These are phyloP conservation scores for Globodera rostochiensis DNA, from an alignment of 1,140 invertebrate species.

Conservation along the genomic window DNA sequence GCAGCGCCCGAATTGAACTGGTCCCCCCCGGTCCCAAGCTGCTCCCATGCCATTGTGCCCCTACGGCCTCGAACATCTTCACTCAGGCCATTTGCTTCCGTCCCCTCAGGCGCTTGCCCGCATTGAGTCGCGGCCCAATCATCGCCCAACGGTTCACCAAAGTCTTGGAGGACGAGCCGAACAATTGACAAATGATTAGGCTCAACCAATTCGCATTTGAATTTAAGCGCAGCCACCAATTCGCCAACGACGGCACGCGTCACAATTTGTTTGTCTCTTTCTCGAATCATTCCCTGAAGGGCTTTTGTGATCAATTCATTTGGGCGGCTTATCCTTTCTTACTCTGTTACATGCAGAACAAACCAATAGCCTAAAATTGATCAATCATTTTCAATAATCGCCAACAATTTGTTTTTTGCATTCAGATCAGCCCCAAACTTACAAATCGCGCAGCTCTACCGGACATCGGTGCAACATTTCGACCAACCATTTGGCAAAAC, in stretches of 20 bases:
- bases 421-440: background rate
- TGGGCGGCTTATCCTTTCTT: background rate
- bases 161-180: constrained; percentile 76
- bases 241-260: constrained; percentile 88
- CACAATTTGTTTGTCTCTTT: constrained; percentile 88
- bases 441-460: constrained; percentile 80
- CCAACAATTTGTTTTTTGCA: background rate
- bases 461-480: constrained; percentile 84
- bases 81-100: background rate
- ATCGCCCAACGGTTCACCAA: constrained; percentile 72
- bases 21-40: constrained; percentile 35
- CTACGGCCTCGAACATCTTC: background rate
- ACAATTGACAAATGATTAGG: constrained; percentile 88
- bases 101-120: constrained; percentile 7
- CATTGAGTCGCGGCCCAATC: constrained; percentile 13
- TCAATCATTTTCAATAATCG: background rate
- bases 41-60: background rate
- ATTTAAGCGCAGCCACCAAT: constrained; percentile 89
- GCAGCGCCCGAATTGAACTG: constrained; percentile 79
- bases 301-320: background rate
- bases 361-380: constrained; percentile 73
- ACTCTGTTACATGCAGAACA: constrained; percentile 83
- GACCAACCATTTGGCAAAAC: constrained; percentile 91
- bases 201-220: constrained; percentile 88
- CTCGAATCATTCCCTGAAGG: constrained; percentile 68